Conservation (phyloP, 1,140 invertebrate genomes). For the Palaemon carinicauda region DNA sequence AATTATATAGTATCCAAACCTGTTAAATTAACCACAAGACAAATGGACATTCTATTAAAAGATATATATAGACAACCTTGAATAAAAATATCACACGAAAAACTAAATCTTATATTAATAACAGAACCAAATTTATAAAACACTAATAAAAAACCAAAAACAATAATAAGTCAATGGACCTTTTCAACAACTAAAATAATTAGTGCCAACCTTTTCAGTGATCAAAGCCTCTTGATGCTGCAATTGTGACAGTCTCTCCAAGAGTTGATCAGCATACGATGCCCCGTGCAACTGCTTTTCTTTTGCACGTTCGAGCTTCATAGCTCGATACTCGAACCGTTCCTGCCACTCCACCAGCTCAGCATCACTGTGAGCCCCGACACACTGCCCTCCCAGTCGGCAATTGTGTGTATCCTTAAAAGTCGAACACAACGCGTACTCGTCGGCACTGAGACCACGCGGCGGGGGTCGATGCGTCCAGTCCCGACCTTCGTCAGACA, state of each 20-base stretch:
- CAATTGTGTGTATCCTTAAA: constrained; percentile 70
- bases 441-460: constrained; percentile 66
- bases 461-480: constrained; percentile 78
- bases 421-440: constrained; percentile 70
- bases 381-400: constrained; percentile 76
- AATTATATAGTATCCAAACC: too few species aligned
- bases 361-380: constrained; percentile 77
- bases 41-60: too few species aligned
- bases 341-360: constrained; percentile 80
- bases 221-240: constrained; percentile 49
- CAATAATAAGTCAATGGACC: background rate
- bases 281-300: constrained; percentile 76
- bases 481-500: constrained; percentile 75
- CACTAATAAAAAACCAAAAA: too few species aligned
- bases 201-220: constrained; percentile 44
- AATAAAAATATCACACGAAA: too few species aligned
- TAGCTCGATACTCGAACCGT: constrained; percentile 73
- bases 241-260: constrained; percentile 67
- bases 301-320: constrained; percentile 61
- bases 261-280: constrained; percentile 73
- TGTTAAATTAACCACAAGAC: too few species aligned
- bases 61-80: too few species aligned
- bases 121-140: too few species aligned
- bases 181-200: background rate
- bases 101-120: too few species aligned